These are phyloP conservation scores for Kuschelorhynchus macadamiae DNA, from an alignment of 2,888 invertebrate genomes.

Conservation along the genomic window DNA sequence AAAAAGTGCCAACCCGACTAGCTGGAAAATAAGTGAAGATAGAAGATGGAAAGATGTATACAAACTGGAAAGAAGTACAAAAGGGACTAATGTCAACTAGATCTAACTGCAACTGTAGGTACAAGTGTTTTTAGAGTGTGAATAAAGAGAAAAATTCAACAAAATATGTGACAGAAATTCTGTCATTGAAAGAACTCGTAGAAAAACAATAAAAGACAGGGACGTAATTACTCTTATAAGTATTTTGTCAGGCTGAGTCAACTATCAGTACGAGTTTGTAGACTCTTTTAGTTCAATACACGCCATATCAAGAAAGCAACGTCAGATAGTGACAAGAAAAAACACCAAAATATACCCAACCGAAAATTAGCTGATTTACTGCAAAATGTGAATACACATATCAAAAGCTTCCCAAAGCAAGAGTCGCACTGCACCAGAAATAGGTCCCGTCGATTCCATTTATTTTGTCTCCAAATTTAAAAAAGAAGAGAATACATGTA, in stretches of 20 bases:
- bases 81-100: constrained; percentile 22
- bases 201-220: constrained; percentile 15
- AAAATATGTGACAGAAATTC: constrained; percentile 25
- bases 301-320: constrained; percentile 24
- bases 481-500: constrained; percentile 20
- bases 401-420: constrained; percentile 31
- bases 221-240: constrained; percentile 22
- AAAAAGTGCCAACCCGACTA: constrained; percentile 15
- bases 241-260: constrained; percentile 22
- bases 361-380: constrained; percentile 22
- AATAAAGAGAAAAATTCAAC: constrained; percentile 19
- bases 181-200: constrained; percentile 12
- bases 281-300: constrained; percentile 26
- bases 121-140: constrained; percentile 34
- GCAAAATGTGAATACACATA: constrained; percentile 19
- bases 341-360: constrained; percentile 27
- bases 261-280: constrained; percentile 30
- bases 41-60: constrained; percentile 29
- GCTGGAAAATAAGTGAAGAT: constrained; percentile 29
- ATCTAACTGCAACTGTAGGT: constrained; percentile 28
- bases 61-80: constrained; percentile 31
- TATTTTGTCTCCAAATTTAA: constrained; percentile 30
- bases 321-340: constrained; percentile 8
- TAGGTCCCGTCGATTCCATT: constrained; percentile 16
- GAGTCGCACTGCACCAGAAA: constrained; percentile 32